A percentile compares a stretch with the other conserved stretches of the same genome.
phyloP scores from a whole-genome alignment of 23 tunicate species.

The Oikopleura albicans region DNA sequence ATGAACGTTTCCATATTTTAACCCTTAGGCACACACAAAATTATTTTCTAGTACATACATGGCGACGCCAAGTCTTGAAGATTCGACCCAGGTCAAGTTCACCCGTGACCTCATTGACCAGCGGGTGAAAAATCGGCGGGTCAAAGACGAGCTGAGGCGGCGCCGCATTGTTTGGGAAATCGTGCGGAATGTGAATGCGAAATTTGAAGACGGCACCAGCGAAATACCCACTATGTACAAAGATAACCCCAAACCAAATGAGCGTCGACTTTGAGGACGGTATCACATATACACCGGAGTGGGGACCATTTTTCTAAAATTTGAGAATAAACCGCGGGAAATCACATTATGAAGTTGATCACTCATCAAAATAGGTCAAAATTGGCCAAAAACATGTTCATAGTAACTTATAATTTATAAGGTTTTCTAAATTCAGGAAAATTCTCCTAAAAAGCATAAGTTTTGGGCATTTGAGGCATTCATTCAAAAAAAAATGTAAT shows the following conservation, averaged over 20 bases:
- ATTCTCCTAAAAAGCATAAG: no score
- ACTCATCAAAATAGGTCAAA: no score
- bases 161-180: constrained; percentile 59
- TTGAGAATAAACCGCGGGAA: neutral
- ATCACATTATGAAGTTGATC: no score
- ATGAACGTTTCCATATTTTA: no score
- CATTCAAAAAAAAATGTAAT: no score
- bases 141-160: constrained; percentile 38
- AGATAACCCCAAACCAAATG: constrained; percentile 84
- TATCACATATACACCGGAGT: constrained; percentile 44
- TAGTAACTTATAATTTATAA: no score
- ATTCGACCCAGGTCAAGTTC: constrained; percentile 54
- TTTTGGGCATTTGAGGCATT: no score
- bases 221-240: constrained; percentile 58
- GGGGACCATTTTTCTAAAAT: neutral
- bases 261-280: constrained; percentile 83
- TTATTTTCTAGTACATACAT: neutral
- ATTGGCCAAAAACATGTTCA: no score
- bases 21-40: no score
- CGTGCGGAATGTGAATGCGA: constrained; percentile 60
- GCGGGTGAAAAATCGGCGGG: constrained; percentile 64
- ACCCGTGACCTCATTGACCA: constrained; percentile 41
- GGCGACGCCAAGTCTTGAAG: constrained; percentile 48
- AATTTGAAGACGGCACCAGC: constrained; percentile 72
- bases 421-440: no score